Evolutionary conservation across 2,888 invertebrate species (phyloP).

Genomic region (Trachelus tabidus): DNA sequence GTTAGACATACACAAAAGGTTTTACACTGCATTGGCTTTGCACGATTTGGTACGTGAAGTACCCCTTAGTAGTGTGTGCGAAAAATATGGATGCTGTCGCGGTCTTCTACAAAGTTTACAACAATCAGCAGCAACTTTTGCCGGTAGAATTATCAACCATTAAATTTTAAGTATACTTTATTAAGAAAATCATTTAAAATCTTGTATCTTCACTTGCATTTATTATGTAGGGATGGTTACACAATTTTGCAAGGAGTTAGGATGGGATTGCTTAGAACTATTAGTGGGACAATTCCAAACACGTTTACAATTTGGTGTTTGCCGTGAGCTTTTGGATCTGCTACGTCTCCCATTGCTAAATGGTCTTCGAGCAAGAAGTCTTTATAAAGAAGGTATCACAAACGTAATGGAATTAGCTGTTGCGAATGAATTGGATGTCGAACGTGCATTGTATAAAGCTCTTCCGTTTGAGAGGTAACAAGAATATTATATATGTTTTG

Average conservation of each 20-base stretch:
- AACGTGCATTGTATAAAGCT: slow-evolving; percentile 81
- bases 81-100: slow-evolving; percentile 86
- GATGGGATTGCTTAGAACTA: slow-evolving; percentile 92
- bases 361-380: slow-evolving; percentile 83
- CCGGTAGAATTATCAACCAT: slow-evolving; percentile 70
- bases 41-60: slow-evolving; percentile 94
- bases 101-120: slow-evolving; percentile 95
- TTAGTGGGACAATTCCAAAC: slow-evolving; percentile 94
- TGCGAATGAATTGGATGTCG: slow-evolving; percentile 76
- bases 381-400: slow-evolving; percentile 85
- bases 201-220: slow-evolving; percentile 1
- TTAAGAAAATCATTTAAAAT: slow-evolving; percentile 7
- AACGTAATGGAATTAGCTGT: slow-evolving; percentile 83
- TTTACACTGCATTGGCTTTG: slow-evolving; percentile 90
- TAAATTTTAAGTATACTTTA: slow-evolving; percentile 13
- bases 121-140: slow-evolving; percentile 94
- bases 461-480: slow-evolving; percentile 83
- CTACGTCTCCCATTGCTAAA: slow-evolving; percentile 87
- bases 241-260: slow-evolving; percentile 91
- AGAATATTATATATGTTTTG: background rate
- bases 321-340: slow-evolving; percentile 90
- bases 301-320: slow-evolving; percentile 93
- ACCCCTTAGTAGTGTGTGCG: slow-evolving; percentile 82
- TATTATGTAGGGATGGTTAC: slow-evolving; percentile 87
- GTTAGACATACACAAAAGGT: slow-evolving; percentile 70